Evolutionary conservation across 2,797 vertebrate species (phyloP), one percentile per base, ranked within the genome.

Genomic region (Sebastes kiyomatsui): DNA sequence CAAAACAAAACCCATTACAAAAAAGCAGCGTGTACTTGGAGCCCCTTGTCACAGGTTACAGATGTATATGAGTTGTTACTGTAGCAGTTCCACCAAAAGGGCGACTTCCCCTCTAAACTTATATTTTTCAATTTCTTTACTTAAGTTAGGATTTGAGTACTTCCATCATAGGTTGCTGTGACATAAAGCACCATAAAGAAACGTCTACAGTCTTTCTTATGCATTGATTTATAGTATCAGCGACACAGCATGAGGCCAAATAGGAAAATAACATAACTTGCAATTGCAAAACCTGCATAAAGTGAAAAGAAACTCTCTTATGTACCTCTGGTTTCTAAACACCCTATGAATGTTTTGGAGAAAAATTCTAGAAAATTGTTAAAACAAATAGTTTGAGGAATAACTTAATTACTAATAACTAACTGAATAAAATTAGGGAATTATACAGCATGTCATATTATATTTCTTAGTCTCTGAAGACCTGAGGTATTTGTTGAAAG

Each of bases 341-440:
- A 72, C 38, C 6, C 7, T 14, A 2, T 59, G 20, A 65, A 67
- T 2, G 2, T 72, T 61, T 55, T 49, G 13, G 59, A 60, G 23
- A 27, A 27, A 27, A 27, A 27, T 27, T 5, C 27, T 5, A 27
- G 4, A 27, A 27, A 27, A 60, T 46, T 20, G 13, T 58, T 20
- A 20, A 35, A 67, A 65, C 25, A 65, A 42, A 72, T 13, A 62
- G 12, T 33, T 25, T 56, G 9, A 61, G 6, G 12, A 78, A 49
- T 38, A 49, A 18, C 12, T 73, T 30, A 2, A 52, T 3, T 28
- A 20, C 7, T 81, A 18, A 46, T 18, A 46, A 46, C 42, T 27
- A 6, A 67, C 27, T 69, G 35, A 60, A 59, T 60, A 62, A 84
- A 85, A 77, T 23, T 4, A 52, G 20, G 22, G 4, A 64, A 52